Evolutionary conservation across 2,113 vertebrate genomes (phyloP).

Genomic region (Etheostoma cragini): DNA sequence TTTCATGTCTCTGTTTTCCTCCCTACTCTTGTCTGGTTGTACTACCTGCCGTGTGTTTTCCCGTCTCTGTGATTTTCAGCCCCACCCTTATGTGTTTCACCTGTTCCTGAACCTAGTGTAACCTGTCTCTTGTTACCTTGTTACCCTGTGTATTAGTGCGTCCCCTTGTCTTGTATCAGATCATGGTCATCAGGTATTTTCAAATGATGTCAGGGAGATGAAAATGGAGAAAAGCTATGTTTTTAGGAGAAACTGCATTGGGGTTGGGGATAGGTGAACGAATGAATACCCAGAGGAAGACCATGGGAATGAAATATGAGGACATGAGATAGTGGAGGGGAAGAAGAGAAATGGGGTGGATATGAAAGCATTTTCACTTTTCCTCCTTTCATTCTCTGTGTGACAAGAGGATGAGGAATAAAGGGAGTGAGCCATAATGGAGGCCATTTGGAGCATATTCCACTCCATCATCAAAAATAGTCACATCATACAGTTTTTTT

Average conservation of each 20-base stretch:
- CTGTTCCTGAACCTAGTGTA: too few relatives aligned
- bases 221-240: constrained; percentile 9
- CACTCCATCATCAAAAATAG: constrained; percentile 32
- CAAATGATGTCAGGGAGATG: background rate
- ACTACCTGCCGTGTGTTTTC: too few relatives aligned
- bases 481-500: background rate
- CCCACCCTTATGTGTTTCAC: too few relatives aligned
- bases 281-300: constrained; percentile 16
- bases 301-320: constrained; percentile 28
- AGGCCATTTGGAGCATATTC: background rate
- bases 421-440: background rate
- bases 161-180: too few relatives aligned
- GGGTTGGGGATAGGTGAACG: background rate
- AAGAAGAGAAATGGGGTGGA: background rate
- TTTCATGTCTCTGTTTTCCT: too few relatives aligned
- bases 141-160: too few relatives aligned
- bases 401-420: constrained; percentile 18
- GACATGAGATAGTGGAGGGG: background rate
- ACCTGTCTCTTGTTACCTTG: too few relatives aligned
- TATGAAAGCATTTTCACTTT: constrained; percentile 18
- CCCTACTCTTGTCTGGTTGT: too few relatives aligned
- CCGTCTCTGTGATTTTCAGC: too few relatives aligned
- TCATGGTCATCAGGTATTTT: too few relatives aligned
- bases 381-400: background rate
- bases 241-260: background rate